Conservation (phyloP, 2,888 invertebrate genomes). For the Tetropium fuscum region DNA sequence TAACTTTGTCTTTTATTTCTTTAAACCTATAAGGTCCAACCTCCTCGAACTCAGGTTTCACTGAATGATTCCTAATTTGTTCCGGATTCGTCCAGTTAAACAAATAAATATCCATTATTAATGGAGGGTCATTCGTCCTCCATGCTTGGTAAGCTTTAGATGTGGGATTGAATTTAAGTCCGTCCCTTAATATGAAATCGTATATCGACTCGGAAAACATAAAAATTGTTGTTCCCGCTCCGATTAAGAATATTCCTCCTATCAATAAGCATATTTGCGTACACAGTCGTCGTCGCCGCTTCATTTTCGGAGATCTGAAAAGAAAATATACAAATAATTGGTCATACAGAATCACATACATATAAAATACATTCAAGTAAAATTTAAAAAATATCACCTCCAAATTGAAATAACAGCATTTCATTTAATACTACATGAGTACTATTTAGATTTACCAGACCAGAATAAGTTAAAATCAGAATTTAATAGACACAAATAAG, state of each 20-base stretch:
- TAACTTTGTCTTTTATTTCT: conserved; percentile 77
- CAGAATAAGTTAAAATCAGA: no score
- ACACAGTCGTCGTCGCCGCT: conserved; percentile 46
- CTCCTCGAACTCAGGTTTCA: conserved; percentile 71
- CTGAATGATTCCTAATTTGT: conserved; percentile 67
- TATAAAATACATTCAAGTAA: neutral
- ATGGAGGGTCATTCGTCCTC: conserved; percentile 60
- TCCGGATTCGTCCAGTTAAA: conserved; percentile 67
- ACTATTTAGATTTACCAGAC: no score
- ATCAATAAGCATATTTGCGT: conserved; percentile 52
- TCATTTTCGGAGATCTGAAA: conserved; percentile 47
- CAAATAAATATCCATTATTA: conserved; percentile 58
- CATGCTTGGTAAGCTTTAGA: conserved; percentile 58
- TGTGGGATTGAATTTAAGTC: conserved; percentile 49
- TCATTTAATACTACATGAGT: neutral
- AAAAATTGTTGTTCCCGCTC: conserved; percentile 53
- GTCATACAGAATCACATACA: neutral
- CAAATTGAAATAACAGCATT: neutral
- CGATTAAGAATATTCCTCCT: conserved; percentile 53
- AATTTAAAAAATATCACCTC: neutral
- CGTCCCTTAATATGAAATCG: conserved; percentile 52
- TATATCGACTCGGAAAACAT: conserved; percentile 55
- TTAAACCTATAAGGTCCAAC: conserved; percentile 76
- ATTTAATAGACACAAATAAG: no score
- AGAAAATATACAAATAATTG: neutral